These are phyloP conservation scores for Dicaeum eximium DNA, from an alignment of 2,113 vertebrate species.

Conservation along the genomic window DNA sequence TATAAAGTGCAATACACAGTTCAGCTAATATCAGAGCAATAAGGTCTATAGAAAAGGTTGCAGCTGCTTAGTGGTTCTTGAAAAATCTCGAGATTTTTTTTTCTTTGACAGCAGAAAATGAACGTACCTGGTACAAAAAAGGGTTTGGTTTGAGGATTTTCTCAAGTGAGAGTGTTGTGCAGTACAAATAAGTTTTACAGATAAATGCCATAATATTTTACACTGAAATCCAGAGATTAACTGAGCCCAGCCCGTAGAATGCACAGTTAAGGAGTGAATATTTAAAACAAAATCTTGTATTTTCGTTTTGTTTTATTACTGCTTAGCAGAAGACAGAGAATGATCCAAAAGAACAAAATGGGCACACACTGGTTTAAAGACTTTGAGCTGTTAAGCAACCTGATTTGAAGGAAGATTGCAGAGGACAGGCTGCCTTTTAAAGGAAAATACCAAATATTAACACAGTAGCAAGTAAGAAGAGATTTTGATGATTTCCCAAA, in stretches of 20 bases:
- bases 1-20: neutral
- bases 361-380: neutral
- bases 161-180: neutral
- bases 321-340: neutral
- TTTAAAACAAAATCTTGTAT: neutral
- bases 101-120: neutral
- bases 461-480: neutral
- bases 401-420: neutral
- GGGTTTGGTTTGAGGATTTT: neutral
- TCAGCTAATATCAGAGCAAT: neutral
- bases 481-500: neutral
- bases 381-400: neutral
- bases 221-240: neutral
- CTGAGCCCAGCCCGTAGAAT: neutral
- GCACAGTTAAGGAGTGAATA: neutral
- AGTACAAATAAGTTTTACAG: neutral
- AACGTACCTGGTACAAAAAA: neutral
- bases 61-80: neutral
- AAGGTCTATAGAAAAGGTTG: neutral
- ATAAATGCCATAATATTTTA: neutral
- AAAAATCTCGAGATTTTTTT: neutral
- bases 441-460: neutral
- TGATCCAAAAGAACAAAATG: neutral
- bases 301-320: neutral
- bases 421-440: neutral